These are phyloP conservation scores for Bettongia penicillata DNA, from an alignment of 2,113 vertebrate genomes.

Conservation along the genomic window DNA sequence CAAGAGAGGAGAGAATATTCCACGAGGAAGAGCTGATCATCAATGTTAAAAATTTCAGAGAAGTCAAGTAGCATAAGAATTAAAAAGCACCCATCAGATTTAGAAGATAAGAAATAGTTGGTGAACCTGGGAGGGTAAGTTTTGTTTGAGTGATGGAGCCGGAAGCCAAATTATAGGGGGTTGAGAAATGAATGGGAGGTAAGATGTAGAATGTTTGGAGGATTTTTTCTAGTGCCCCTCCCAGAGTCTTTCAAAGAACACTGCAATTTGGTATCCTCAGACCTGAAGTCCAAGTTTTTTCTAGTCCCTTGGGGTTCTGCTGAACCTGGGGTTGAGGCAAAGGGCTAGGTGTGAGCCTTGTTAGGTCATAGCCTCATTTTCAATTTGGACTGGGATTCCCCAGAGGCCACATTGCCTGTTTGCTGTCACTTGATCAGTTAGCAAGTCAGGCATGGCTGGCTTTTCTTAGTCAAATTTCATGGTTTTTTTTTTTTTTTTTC, in stretches of 20 bases:
- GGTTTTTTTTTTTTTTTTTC: conserved; percentile 9
- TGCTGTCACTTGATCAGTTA: neutral
- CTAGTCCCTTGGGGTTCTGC: neutral
- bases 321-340: neutral
- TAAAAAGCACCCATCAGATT: fast-evolving
- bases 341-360: neutral
- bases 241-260: neutral
- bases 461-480: neutral
- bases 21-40: neutral
- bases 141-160: neutral
- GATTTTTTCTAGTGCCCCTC: neutral
- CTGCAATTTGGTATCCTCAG: neutral
- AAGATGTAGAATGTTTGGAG: neutral
- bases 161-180: neutral
- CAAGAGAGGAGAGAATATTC: neutral
- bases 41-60: neutral
- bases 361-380: neutral
- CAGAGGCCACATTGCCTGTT: neutral
- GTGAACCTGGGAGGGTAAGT: neutral
- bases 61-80: neutral
- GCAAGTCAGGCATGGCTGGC: neutral
- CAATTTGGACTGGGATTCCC: neutral
- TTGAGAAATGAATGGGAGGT: neutral
- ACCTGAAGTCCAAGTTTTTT: neutral
- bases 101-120: neutral